phyloP scores from a whole-genome alignment of 2,888 invertebrate genomes.

The Drosophila crucigera region DNA sequence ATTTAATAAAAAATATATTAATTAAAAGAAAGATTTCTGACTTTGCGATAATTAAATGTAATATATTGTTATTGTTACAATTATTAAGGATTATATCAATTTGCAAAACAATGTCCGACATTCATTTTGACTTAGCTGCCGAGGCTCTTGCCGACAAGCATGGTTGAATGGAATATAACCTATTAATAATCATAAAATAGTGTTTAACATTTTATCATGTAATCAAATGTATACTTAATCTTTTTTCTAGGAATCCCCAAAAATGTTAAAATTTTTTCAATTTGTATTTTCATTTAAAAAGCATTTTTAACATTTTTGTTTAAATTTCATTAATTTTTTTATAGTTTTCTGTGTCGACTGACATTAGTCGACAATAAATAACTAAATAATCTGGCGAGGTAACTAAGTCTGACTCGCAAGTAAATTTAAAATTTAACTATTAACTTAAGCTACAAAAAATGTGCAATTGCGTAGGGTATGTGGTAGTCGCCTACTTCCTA shows the following conservation, averaged over 20 bases:
- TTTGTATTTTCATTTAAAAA: background rate
- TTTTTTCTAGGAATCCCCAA: background rate
- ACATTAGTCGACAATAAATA: background rate
- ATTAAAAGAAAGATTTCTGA: too few species aligned
- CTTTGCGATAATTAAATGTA: background rate
- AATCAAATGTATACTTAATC: background rate
- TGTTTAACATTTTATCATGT: background rate
- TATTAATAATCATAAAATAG: background rate
- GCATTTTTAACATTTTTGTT: background rate
- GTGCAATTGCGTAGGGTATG: background rate
- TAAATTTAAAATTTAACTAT: background rate
- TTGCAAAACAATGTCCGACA: too few species aligned
- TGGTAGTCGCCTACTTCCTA: conserved; percentile 6
- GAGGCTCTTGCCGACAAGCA: background rate
- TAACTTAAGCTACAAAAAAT: background rate
- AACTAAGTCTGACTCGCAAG: background rate
- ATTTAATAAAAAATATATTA: too few species aligned
- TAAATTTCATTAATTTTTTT: background rate
- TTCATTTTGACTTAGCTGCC: background rate
- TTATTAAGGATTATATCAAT: background rate
- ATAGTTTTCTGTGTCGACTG: background rate
- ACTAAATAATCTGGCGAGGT: background rate
- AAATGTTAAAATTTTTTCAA: background rate
- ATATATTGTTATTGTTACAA: background rate
- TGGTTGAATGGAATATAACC: rapidly evolving